Base-by-base conservation (phyloP, 2,113 vertebrate species). In the Lichenostomus cassidix region DNA sequence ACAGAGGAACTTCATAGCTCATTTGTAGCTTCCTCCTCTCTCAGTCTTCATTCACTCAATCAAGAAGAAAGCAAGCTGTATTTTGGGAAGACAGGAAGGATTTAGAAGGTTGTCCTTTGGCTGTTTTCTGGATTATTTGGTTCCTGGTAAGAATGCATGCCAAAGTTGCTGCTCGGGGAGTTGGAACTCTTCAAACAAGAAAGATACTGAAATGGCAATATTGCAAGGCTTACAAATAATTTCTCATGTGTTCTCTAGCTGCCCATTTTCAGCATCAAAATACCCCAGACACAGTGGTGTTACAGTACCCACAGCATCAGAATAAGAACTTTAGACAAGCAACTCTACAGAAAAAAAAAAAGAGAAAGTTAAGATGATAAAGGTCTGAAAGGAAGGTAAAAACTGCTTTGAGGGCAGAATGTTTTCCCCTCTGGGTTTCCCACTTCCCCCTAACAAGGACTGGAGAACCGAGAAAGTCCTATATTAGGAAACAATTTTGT, bases 81-180 rank as follows among this genome's bases (percentile, higher is more conserved):
- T 50, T 85, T 90, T 59, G 23, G 21, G 22, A 63, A 49, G 4
- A 86, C 20, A 39, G 4, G 15, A 65, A 83, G 28, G 12, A 81
- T 59, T 39, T 65, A 21, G 35, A 75, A 27, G 16, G 28, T 24
- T 24, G 60, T n/a, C 22, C 20, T 67, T 77, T 55, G 13, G 3
- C 16, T 53, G 17, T 49, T 87, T 84, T 71, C 56, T 52, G 35
- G 20, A 87, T 63, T 87, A 22, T 15, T 29, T 77, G 4, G 6
- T 29, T 75, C 39, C 31, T 1, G 1, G 21, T 50, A 56, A 58
- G 44, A 62, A 76, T 4, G 4, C 0, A 5, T n/a, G 14, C 29
- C 41, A 80, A 83, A 75, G 17, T 33, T 44, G 16, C 21, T 88
- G 31, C 24, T 37, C 41, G 70, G 39, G 23, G 47, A 88, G 29